A percentile compares a stretch with the other conserved stretches of the same genome.
Evolutionary conservation across 1,140 invertebrate species (phyloP).

Genomic region (Yoshiicerus persimilis): DNA sequence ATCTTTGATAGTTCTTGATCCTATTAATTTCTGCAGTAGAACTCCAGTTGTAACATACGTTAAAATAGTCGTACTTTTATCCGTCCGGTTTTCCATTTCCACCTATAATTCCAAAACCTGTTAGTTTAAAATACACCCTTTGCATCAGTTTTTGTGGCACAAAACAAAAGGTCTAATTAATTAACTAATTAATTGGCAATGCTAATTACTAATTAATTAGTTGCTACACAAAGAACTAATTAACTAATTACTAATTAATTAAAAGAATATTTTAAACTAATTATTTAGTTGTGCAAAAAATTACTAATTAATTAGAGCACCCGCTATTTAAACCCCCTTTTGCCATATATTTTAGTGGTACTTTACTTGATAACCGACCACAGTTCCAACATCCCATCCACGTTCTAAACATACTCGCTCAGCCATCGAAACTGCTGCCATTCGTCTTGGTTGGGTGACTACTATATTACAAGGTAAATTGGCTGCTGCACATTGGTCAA

Average conservation of each 20-base stretch:
- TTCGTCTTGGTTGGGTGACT: slow-evolving; percentile 82
- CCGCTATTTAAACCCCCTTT: no score
- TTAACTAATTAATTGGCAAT: no score
- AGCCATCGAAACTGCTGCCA: slow-evolving; percentile 81
- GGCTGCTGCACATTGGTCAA: slow-evolving; percentile 67
- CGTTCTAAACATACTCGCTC: slow-evolving; percentile 75
- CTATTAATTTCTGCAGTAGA: slow-evolving; percentile 66
- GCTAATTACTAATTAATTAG: no score
- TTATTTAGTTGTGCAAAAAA: no score
- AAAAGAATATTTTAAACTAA: no score
- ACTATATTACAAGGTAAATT: slow-evolving; percentile 74
- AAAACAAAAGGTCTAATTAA: no score
- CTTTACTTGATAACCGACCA: slow-evolving; percentile 81
- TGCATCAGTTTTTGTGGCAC: no score
- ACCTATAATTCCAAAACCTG: slow-evolving; percentile 59
- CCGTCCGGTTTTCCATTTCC: slow-evolving; percentile 61
- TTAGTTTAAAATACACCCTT: neutral
- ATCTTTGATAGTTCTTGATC: slow-evolving; percentile 60
- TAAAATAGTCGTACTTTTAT: slow-evolving; percentile 72
- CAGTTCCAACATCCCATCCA: slow-evolving; percentile 69
- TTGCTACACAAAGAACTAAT: no score
- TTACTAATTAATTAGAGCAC: no score
- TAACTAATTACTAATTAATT: no score
- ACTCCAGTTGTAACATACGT: slow-evolving; percentile 82
- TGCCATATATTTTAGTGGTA: no score